phyloP scores from a whole-genome alignment of 2,113 vertebrate species.

The Sinocyclocheilus grahami region DNA sequence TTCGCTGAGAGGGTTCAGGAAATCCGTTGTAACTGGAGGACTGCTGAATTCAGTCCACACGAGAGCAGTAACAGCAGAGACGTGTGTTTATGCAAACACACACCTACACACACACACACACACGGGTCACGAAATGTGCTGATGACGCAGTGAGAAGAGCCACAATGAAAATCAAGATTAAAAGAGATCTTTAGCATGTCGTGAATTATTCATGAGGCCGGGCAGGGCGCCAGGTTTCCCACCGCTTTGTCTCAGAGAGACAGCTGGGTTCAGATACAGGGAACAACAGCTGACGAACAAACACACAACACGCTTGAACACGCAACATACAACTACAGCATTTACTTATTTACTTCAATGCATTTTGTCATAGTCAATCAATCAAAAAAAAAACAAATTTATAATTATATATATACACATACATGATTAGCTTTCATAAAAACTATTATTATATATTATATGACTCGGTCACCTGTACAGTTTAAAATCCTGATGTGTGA shows the following conservation, averaged over 20 bases:
- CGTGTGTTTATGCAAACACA: not conserved
- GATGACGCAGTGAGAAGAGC: slow-evolving; percentile 68
- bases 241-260: slow-evolving; percentile 58
- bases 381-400: too few relatives aligned
- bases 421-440: too few relatives aligned
- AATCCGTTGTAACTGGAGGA: not conserved
- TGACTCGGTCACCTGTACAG: too few relatives aligned
- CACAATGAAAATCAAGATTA: slow-evolving; percentile 71
- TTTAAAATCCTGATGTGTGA: too few relatives aligned
- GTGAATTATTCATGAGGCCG: slow-evolving; percentile 71
- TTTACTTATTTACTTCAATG: not conserved
- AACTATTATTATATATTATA: too few relatives aligned
- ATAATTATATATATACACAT: too few relatives aligned
- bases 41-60: not conserved
- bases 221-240: slow-evolving; percentile 58
- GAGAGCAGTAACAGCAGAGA: too few relatives aligned
- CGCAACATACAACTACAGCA: not conserved
- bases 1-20: not conserved
- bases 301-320: not conserved
- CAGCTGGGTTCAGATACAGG: slow-evolving; percentile 44
- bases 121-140: slow-evolving; percentile 62
- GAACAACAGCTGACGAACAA: not conserved
- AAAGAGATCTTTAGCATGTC: slow-evolving; percentile 66
- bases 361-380: not conserved
- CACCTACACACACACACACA: slow-evolving; percentile 26